A percentile compares a stretch with the other conserved stretches of the same genome.
phyloP scores from a whole-genome alignment of 2,888 invertebrate species.

The Teinopalpus imperialis region DNA sequence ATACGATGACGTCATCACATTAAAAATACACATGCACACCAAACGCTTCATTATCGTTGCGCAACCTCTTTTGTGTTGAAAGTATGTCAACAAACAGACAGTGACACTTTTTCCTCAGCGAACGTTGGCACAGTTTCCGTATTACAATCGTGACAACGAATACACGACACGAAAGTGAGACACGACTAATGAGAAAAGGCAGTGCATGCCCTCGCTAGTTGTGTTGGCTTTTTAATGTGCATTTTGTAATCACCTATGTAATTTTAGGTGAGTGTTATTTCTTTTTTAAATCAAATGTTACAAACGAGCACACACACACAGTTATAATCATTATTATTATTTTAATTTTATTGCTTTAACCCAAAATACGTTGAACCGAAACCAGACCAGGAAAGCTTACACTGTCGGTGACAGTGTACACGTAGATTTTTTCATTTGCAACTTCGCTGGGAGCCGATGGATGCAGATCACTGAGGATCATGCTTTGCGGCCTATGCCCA shows the following conservation, averaged over 20 bases:
- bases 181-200: conserved; percentile 25
- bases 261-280: too few relatives aligned
- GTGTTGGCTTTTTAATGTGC: conserved; percentile 8
- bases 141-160: conserved; percentile 10
- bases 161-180: conserved; percentile 10
- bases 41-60: conserved; percentile 7
- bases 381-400: too few relatives aligned
- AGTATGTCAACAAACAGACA: conserved; percentile 18
- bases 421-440: too few relatives aligned
- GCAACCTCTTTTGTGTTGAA: conserved; percentile 19
- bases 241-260: not conserved
- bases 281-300: too few relatives aligned
- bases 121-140: conserved; percentile 18
- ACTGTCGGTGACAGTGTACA: too few relatives aligned
- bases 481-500: too few relatives aligned
- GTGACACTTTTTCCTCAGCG: conserved; percentile 11
- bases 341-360: too few relatives aligned
- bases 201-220: not conserved
- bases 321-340: too few relatives aligned
- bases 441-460: too few relatives aligned
- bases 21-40: not conserved
- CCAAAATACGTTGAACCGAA: too few relatives aligned
- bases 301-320: too few relatives aligned
- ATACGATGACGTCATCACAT: not conserved
- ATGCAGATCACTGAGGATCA: too few relatives aligned